Evolutionary conservation across 1,140 invertebrate species (phyloP).

Genomic region (Sitobion miscanthi): DNA sequence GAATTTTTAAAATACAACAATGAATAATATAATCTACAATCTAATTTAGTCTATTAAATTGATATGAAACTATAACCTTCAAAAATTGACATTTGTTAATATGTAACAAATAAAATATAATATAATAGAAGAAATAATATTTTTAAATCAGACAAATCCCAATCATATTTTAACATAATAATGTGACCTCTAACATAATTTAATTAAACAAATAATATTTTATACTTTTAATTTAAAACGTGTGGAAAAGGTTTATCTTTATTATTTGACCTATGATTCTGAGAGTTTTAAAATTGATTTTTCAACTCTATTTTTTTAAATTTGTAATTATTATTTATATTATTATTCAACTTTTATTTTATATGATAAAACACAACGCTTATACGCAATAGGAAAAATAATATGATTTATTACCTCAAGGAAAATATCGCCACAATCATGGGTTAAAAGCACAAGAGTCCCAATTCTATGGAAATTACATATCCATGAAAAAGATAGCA

Average conservation of each 20-base stretch:
- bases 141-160: conserved; percentile 32
- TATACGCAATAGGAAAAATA: background rate
- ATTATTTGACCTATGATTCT: conserved; percentile 26
- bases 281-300: conserved; percentile 17
- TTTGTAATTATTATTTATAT: background rate
- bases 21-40: background rate
- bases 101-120: conserved; percentile 56
- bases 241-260: background rate
- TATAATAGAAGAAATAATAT: conserved; percentile 30
- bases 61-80: conserved; percentile 32
- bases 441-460: conserved; percentile 86
- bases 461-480: conserved; percentile 93
- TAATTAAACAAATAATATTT: conserved; percentile 33
- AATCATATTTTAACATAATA: conserved; percentile 38
- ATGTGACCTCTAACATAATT: conserved; percentile 37
- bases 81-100: background rate
- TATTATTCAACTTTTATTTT: background rate
- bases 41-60: background rate
- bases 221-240: background rate
- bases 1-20: background rate
- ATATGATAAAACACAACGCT: background rate
- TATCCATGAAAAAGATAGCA: conserved; percentile 92
- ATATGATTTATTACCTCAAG: conserved; percentile 74
- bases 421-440: conserved; percentile 95
- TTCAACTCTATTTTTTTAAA: background rate